These are phyloP conservation scores for Nothoprocta perdicaria DNA, from an alignment of 2,113 vertebrate species.

Conservation along the genomic window DNA sequence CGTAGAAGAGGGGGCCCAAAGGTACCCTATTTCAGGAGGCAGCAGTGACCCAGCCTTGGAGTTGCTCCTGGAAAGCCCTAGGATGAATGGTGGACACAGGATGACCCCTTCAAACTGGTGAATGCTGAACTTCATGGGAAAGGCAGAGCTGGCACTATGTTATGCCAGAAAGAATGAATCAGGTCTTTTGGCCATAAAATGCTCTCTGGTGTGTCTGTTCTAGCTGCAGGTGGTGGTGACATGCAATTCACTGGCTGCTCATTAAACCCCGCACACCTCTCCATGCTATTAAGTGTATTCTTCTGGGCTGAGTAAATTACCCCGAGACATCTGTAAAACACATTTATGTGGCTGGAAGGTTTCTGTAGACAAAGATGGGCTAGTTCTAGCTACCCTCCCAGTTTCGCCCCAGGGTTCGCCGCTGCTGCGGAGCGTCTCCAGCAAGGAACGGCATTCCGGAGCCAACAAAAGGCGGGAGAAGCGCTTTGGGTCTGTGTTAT, in stretches of 20 bases:
- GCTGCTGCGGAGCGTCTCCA: slow-evolving; percentile 62
- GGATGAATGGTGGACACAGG: background rate
- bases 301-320: slow-evolving; percentile 46
- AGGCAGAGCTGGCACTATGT: background rate
- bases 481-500: slow-evolving; percentile 59
- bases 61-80: no score
- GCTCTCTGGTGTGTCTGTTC: background rate
- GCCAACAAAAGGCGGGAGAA: slow-evolving; percentile 63
- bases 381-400: slow-evolving; percentile 49
- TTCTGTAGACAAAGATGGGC: slow-evolving; percentile 63
- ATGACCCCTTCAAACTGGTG: background rate
- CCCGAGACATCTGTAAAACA: slow-evolving; percentile 70
- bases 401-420: slow-evolving; percentile 30
- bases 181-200: background rate
- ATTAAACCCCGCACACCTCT: slow-evolving; percentile 37
- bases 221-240: slow-evolving; percentile 40
- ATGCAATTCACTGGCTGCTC: slow-evolving; percentile 11
- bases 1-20: no score
- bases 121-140: background rate
- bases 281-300: slow-evolving; percentile 23
- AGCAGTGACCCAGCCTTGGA: background rate
- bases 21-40: background rate
- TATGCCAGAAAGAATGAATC: background rate
- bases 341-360: slow-evolving; percentile 63
- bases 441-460: slow-evolving; percentile 49